Evolutionary conservation across 1,140 invertebrate genomes (phyloP), one percentile per base, ranked within the genome.

Genomic region (Oedothorax gibbosus): DNA sequence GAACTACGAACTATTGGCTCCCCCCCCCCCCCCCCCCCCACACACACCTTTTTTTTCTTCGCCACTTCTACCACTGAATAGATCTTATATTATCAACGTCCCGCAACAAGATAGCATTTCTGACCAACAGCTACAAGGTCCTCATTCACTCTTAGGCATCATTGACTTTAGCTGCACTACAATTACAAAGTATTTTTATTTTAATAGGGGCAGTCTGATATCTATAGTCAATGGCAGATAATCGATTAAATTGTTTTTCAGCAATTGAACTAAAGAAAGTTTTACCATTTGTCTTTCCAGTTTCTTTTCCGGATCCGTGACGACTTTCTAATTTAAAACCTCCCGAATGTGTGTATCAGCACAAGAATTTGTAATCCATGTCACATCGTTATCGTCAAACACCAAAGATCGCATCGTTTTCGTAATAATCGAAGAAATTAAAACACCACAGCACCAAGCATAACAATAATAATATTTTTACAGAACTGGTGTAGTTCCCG

Each of bases 331-430:
- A 60, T 50, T 64, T 77, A 35, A 77, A 18, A 50, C 57, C 49
- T 21, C 53, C 21, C 21, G 56, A n/a, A n/a, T n/a, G n/a, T n/a
- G n/a, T 6, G 15, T 62, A 50, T 57, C 57, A 51, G 51, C 12
- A 18, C 35, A 49, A 21, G 64, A 12, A 64, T 64, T 35, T 15
- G 75, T 77, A 77, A 77, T 77, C 75, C 75, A 77, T 64, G 12
- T 56, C 35, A 65, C 57, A 35, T 75, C 21, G 53, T 21, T 75
- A 49, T 49, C 56, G 57, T 50, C 18, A 60, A 18, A 77, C 14
- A 50, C 75, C 62, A 64, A 49, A 3, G 75, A n/a, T 77, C 75
- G 56, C 75, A 77, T 77, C 15, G 35, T 64, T 60, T 54, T 49
- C 35, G 35, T 50, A 20, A 21, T 57, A 35, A 35, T 35, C 35